Base-by-base conservation (phyloP, 2,888 invertebrate genomes). In the Himalopsyche tibetana region DNA sequence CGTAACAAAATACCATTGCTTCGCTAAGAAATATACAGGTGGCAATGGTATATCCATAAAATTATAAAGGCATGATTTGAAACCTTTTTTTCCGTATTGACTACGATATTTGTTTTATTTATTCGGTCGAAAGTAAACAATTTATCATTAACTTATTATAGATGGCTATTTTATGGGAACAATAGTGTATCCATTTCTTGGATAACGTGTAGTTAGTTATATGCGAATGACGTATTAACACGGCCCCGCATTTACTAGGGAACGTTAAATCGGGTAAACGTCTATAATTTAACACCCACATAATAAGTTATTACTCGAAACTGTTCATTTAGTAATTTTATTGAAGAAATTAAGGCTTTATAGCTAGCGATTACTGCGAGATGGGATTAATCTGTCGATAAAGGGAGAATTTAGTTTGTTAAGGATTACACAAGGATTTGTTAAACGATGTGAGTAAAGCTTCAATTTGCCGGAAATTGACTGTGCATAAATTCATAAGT, bases 271-370 rank as follows among this genome's bases (percentile, higher is more conserved):
- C 74, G 74, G 38, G 74, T 74, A 74, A 74, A 36, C 74, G 74
- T 74, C 74, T 74, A 83, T 69, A 83, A 56, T 74, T 83, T 56
- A 69, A 69, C 84, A 81, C 80, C 80, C 84, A 63, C 84, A 84
- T 63, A 74, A 74, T 74, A 74, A 74, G 74, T 74, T 74, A 74
- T 74, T 74, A 82, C 74, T 82, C 42, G 82, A 82, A 85, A 85
- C 85, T 82, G 85, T 85, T 85, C 74, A 85, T 82, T 85, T 82
- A 74, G 85, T 85, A 85, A 85, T 86, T 83, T 86, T 83, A 86
- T 83, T 84, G 81, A 51, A 51, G 84, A 81, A 86, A 83, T 83
- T 81, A 80, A 74, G 84, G 85, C 82, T 85, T 82, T 74, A 85
- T 55, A 51, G 85, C 82, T 45, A 69, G 63, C 86, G 83, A 84